These are phyloP conservation scores for Pogoniulus pusillus DNA, from an alignment of 2,797 vertebrate genomes.

Conservation along the genomic window DNA sequence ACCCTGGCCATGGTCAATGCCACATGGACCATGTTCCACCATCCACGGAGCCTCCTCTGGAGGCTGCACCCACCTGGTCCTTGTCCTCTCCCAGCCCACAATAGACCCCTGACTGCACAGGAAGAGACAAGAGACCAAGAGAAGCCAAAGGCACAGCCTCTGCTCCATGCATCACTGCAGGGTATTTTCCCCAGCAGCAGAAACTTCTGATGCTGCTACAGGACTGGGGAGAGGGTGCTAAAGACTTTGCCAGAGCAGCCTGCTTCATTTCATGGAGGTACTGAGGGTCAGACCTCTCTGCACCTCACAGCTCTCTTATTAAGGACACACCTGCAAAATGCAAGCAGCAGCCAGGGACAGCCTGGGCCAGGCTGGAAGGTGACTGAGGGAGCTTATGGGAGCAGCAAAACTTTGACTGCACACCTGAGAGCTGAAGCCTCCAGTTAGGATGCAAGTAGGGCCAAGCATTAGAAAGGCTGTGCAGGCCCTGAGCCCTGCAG, in stretches of 20 bases:
- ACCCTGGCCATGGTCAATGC: not conserved
- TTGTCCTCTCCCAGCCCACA: not conserved
- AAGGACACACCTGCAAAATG: not conserved
- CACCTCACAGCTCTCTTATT: rapidly evolving
- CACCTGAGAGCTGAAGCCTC: not conserved
- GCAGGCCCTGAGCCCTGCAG: not conserved
- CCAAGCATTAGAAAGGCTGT: not conserved
- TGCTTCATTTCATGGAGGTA: not conserved
- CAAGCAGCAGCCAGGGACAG: rapidly evolving
- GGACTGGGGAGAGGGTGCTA: rapidly evolving
- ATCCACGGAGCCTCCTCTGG: not conserved
- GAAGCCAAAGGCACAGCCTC: not conserved
- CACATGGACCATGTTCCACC: not conserved
- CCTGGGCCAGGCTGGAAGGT: not conserved
- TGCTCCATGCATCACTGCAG: rapidly evolving
- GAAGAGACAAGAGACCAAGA: not conserved
- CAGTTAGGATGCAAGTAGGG: not conserved
- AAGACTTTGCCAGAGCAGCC: not conserved
- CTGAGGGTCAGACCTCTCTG: not conserved
- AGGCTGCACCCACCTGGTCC: not conserved
- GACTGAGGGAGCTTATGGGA: not conserved
- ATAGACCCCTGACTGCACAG: not conserved
- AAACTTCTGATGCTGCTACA: not conserved
- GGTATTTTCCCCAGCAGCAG: not conserved
- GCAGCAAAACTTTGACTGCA: not conserved